Conservation (phyloP, 30 jellyfish, hydroid and myxozoan species). For the Hydra vulgaris region DNA sequence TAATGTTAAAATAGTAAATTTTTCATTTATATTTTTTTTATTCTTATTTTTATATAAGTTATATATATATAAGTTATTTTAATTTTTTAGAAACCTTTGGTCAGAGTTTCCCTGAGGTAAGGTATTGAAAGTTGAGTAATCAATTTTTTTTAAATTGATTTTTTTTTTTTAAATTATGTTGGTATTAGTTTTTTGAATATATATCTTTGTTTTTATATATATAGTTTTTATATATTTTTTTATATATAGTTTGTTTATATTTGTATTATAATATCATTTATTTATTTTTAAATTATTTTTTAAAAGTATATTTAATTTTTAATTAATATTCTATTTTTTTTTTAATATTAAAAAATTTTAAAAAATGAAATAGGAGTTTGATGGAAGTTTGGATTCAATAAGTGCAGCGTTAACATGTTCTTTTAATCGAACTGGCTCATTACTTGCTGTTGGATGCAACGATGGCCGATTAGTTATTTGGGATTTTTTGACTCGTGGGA, state of each 20-base stretch:
- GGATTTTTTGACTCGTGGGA: constrained; percentile 88
- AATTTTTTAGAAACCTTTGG: constrained; percentile 58
- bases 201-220: too few relatives aligned
- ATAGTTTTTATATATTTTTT: too few relatives aligned
- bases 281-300: too few relatives aligned
- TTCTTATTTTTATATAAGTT: too few relatives aligned
- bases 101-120: constrained; percentile 63
- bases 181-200: too few relatives aligned
- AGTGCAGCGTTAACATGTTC: constrained; percentile 96
- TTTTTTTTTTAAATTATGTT: background rate
- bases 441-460: constrained; percentile 96
- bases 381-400: constrained; percentile 89
- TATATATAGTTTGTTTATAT: too few relatives aligned
- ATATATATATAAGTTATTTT: background rate
- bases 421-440: constrained; percentile 86
- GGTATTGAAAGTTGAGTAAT: background rate
- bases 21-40: background rate
- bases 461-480: constrained; percentile 96
- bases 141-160: background rate
- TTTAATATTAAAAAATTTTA: background rate
- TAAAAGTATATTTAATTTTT: background rate
- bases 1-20: too few relatives aligned
- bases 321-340: too few relatives aligned
- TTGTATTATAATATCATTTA: too few relatives aligned
- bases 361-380: constrained; percentile 51